Base-by-base conservation (phyloP, 2,888 invertebrate genomes). In the Alsophila aescularia region DNA sequence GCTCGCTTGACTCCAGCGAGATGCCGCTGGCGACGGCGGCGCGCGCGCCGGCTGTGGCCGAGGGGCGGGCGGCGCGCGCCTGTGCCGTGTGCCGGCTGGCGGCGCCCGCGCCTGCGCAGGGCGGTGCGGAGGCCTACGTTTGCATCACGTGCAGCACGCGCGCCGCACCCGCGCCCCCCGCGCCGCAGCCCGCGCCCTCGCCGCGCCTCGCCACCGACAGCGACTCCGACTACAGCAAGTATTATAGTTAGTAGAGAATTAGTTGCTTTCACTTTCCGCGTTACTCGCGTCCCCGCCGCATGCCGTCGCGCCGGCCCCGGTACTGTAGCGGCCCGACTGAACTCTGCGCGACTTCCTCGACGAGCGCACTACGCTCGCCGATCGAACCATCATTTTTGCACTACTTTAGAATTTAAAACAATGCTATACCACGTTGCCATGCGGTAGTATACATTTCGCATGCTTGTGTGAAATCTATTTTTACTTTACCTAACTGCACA, bases 1-100 rank as follows among this genome's bases (percentile, higher is more conserved):
- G 95, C 68, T 97, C 97, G 72, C 89, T 97, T 34, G 97, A 97
- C 78, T 97, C 97, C 0, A 96, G 96, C 70, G 97, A 97, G 77
- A 92, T 97, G 68, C 93, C 95, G 40, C 93, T 94, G 5, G 89
- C 92, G 27, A 92, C 93, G n/a, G 81, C 78, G 64, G 88, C 87
- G 10, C 79, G 2, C 78, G 80, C 48, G 77, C 76, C 1, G 71
- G 42, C 75, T 69, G 45, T 62, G 70, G 4, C 69, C 73, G 24
- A 52, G 66, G 7, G 76, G 88, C 86, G 8, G 77, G 2, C 74
- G 72, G 31, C 75, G 78, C 13, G 75, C 77, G 72, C 71, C 50
- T 84, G 86, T 56, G 72, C 83, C 21, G 55, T 62, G 37, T 84
- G 87, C 56, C 75, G 82, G 29, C 71, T 78, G n/a, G 77, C 72